Base-by-base conservation (phyloP, 92 coral and sea anemone species). In the Phymanthus crucifer region DNA sequence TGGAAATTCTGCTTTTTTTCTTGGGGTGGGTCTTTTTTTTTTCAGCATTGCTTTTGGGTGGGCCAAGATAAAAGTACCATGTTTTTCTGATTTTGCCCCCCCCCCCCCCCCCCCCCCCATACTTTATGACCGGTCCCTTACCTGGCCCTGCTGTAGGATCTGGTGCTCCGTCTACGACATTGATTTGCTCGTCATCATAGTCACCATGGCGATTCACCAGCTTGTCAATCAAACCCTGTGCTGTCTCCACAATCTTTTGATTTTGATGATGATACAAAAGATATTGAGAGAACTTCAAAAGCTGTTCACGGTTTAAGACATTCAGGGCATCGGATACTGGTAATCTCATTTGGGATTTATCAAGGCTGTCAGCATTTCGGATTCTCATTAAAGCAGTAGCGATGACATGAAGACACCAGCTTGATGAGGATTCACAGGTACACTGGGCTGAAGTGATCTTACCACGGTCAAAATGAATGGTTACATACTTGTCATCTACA, bases 81-180 rank as follows among this genome's bases (percentile, higher is more conserved):
- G n/a, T n/a, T n/a, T n/a, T n/a, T n/a, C n/a, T n/a, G n/a, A n/a
- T n/a, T n/a, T n/a, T n/a, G n/a, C n/a, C n/a, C n/a, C n/a, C n/a
- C n/a, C n/a, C n/a, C n/a, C n/a, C n/a, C n/a, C n/a, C n/a, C n/a
- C n/a, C n/a, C n/a, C n/a, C n/a, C n/a, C n/a, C n/a, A n/a, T n/a
- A n/a, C n/a, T n/a, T n/a, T n/a, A n/a, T n/a, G n/a, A n/a, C n/a
- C n/a, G n/a, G n/a, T 43, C 13, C 10, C 85, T 74, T 69, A 95
- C 99, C 99, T 57, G 99, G 98, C 32, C 99, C 99, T 38, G 99
- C 97, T 16, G 99, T 93, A 7, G 99, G 98, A 71, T 95, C 99
- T n/a, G 99, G 99, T 29, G 94, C 99, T 17, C 99, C 99, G 37
- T 87, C 48, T 45, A 91, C 73, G 40, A 70, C 76, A 76, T 93